A percentile compares a stretch with the other conserved stretches of the same genome.
Evolutionary conservation across 2,888 invertebrate genomes (phyloP).

Genomic region (Epinotia nisella): DNA sequence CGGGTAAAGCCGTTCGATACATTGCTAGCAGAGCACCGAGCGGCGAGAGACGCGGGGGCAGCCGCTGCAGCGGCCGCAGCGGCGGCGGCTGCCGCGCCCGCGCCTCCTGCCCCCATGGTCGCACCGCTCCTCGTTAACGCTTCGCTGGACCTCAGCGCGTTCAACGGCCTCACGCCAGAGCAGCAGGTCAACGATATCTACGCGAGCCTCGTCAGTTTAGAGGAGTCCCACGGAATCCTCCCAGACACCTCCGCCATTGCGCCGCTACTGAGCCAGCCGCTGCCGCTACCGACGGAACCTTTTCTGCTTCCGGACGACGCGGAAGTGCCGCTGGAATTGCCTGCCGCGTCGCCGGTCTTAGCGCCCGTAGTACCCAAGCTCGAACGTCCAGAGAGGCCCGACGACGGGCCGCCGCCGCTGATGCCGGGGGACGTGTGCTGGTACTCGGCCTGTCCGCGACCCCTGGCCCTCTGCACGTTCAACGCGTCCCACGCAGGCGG

Average conservation of each 20-base stretch:
- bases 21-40: conserved; percentile 89
- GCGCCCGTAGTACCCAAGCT: conserved; percentile 51
- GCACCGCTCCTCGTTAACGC: conserved; percentile 73
- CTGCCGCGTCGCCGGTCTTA: conserved; percentile 52
- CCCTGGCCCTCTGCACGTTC: conserved; percentile 84
- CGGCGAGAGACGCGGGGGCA: conserved; percentile 82
- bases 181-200: conserved; percentile 78
- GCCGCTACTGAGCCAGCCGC: conserved; percentile 65
- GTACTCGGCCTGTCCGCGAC: conserved; percentile 85
- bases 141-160: conserved; percentile 69
- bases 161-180: conserved; percentile 72
- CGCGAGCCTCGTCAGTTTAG: conserved; percentile 69
- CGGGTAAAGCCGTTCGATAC: conserved; percentile 90
- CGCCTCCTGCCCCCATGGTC: conserved; percentile 53
- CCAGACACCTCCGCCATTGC: conserved; percentile 73
- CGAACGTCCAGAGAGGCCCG: conserved; percentile 51
- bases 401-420: conserved; percentile 62
- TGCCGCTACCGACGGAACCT: conserved; percentile 63
- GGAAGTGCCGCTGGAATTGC: conserved; percentile 57
- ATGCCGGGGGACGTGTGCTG: conserved; percentile 75
- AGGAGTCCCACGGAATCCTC: conserved; percentile 65
- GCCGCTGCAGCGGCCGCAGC: conserved; percentile 51
- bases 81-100: conserved; percentile 49
- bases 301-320: conserved; percentile 70
- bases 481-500: conserved; percentile 85